A percentile compares a stretch with the other conserved stretches of the same genome.
phyloP scores from a whole-genome alignment of 2,797 vertebrate genomes.

The Lacerta bilineata region DNA sequence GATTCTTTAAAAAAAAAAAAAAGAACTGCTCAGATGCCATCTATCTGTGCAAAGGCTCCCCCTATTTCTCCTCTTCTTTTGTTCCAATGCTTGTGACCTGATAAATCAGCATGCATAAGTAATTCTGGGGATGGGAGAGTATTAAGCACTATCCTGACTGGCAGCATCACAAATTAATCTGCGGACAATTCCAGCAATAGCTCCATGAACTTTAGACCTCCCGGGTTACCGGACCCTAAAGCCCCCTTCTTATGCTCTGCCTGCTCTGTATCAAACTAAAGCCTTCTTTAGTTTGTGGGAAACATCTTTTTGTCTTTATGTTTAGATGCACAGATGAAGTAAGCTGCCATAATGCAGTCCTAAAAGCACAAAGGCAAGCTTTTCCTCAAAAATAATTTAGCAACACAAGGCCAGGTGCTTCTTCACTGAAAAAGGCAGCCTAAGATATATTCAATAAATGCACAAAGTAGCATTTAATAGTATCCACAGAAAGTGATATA shows the following conservation, averaged over 20 bases:
- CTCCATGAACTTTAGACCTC: constrained; percentile 68
- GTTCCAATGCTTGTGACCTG: neutral
- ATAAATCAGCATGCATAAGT: constrained; percentile 57
- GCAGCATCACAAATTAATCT: constrained; percentile 72
- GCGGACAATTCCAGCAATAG: constrained; percentile 39
- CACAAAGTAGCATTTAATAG: neutral
- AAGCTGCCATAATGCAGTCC: constrained; percentile 31
- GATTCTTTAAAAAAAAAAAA: too few relatives aligned
- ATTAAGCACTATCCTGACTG: constrained; percentile 71
- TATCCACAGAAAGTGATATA: neutral
- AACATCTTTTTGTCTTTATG: constrained; percentile 52
- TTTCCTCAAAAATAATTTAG: constrained; percentile 50
- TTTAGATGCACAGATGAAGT: constrained; percentile 64
- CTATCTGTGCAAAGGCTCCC: constrained; percentile 47
- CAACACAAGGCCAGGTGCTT: constrained; percentile 19
- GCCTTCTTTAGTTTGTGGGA: constrained; percentile 38
- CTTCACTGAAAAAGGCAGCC: constrained; percentile 2
- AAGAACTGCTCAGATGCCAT: constrained; percentile 55
- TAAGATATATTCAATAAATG: neutral
- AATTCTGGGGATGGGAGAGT: constrained; percentile 73
- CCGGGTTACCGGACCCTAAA: constrained; percentile 62
- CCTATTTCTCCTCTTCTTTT: constrained; percentile 31
- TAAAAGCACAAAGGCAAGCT: constrained; percentile 44
- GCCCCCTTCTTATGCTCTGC: constrained; percentile 48
- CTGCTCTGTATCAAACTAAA: constrained; percentile 57